phyloP scores from a whole-genome alignment of 2,888 invertebrate species.

The Caenorhabditis sp. region DNA sequence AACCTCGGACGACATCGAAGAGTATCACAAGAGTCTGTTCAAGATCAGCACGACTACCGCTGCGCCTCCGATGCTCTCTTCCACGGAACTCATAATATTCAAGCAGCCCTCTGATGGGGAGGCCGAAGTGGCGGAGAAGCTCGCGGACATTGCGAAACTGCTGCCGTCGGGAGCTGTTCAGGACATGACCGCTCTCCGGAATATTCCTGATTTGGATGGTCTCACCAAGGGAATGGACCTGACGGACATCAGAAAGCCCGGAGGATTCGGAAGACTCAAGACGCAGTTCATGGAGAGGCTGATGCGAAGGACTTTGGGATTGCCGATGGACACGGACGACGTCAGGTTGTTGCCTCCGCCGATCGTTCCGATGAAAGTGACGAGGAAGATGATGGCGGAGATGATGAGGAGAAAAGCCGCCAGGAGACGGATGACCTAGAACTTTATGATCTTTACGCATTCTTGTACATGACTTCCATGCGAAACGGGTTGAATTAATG shows the following conservation, averaged over 20 bases:
- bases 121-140: conserved; percentile 57
- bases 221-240: conserved; percentile 75
- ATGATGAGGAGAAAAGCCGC: conserved; percentile 50
- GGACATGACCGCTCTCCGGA: conserved; percentile 69
- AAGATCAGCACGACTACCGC: conserved; percentile 32
- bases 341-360: conserved; percentile 63
- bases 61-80: conserved; percentile 2
- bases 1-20: conserved; percentile 35
- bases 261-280: conserved; percentile 72
- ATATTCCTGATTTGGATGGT: conserved; percentile 74
- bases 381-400: conserved; percentile 62
- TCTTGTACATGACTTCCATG: conserved; percentile 22
- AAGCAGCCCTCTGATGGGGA: conserved; percentile 55
- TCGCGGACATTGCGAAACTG: conserved; percentile 62
- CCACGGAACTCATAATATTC: conserved; percentile 54
- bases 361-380: conserved; percentile 70
- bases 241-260: conserved; percentile 71
- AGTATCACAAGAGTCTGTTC: conserved; percentile 69
- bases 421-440: conserved; percentile 14
- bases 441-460: background rate
- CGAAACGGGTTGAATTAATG: too few relatives aligned
- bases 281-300: conserved; percentile 75
- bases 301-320: conserved; percentile 68
- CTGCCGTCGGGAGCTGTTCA: conserved; percentile 71
- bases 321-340: conserved; percentile 59